Base-by-base conservation (phyloP, 2,113 vertebrate genomes). In the Leptodactylus fuscus region DNA sequence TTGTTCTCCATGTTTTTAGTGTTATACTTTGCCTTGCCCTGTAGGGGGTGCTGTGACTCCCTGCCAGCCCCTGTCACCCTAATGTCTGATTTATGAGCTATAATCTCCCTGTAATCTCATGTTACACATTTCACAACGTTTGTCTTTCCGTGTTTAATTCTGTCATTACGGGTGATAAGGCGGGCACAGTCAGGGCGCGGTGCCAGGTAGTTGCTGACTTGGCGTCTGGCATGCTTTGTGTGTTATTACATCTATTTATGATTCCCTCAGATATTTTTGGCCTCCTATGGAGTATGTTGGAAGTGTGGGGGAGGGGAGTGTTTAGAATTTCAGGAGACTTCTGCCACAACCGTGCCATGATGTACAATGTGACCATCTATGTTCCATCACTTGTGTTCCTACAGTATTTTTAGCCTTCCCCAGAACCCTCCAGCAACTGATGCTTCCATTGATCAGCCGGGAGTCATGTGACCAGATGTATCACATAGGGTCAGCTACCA, bases 381-480 rank as follows among this genome's bases (percentile, higher is more conserved):
- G n/a, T n/a, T n/a, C n/a, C n/a, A n/a, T n/a, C n/a, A n/a, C n/a
- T 20, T 74, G 1, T 20, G 46, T 36, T 36, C 60, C 11, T 36
- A 24, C 22, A 87, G 88, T 55, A 12, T 44, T 15, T 5, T 38
- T 89, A 5, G 55, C 36, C 6, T 65, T 15, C 32, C 87, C 71
- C 2, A 77, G 27, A 16, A 86, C 70, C 32, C 84, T 89, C 16
- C 88, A 89, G 58, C 48, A 87, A 38, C 16, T 87, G 76, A 79
- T 81, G 87, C 13, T 87, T 20, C 88, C 84, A 5, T 58, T 89
- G 44, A 89, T 89, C 53, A 80, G 80, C 71, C 53, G 75, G 18
- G 32, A 81, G 13, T 1, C 41, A 4, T 89, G 88, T 81, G 88
- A 89, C 48, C 24, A 41, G 9, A 78, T 89, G 85, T 89, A 85